Conservation (phyloP, 1,140 invertebrate species). For the Zaprionus ghesquierei region DNA sequence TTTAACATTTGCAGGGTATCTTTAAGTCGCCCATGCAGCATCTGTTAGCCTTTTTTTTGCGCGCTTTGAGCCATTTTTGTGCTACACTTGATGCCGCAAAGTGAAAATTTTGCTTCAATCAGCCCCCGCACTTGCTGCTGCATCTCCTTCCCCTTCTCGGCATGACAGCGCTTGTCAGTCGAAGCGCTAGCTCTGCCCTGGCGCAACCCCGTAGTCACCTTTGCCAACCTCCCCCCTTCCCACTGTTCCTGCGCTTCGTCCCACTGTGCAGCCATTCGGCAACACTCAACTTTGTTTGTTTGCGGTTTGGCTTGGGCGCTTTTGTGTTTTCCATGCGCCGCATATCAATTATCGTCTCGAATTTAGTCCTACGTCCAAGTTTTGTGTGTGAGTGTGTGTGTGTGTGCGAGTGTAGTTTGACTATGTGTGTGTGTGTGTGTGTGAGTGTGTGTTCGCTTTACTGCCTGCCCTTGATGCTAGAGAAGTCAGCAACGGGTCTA, state of each 20-base stretch:
- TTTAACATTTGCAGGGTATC: conserved; percentile 1
- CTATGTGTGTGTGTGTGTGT: not conserved
- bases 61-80: conserved; percentile 25
- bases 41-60: not conserved
- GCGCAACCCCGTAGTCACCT: not conserved
- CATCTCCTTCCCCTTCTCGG: not conserved
- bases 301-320: conserved; percentile 71
- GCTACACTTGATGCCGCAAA: conserved; percentile 27
- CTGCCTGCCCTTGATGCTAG: not conserved
- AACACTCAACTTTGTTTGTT: conserved; percentile 69
- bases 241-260: not conserved
- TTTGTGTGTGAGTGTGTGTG: not conserved
- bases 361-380: conserved; percentile 44
- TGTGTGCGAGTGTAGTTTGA: not conserved
- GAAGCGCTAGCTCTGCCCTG: not conserved
- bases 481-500: not conserved
- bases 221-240: not conserved
- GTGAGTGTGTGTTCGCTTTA: not conserved
- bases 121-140: conserved; percentile 1
- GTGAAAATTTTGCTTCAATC: conserved; percentile 44
- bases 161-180: conserved; percentile 15
- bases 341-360: conserved; percentile 77
- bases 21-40: not conserved
- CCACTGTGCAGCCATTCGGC: not conserved
- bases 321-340: conserved; percentile 64